Percentiles rank a stretch among this genome's conserved stretches.
Conservation (phyloP, 2,797 vertebrate species). For the Hydrolagus colliei region DNA sequence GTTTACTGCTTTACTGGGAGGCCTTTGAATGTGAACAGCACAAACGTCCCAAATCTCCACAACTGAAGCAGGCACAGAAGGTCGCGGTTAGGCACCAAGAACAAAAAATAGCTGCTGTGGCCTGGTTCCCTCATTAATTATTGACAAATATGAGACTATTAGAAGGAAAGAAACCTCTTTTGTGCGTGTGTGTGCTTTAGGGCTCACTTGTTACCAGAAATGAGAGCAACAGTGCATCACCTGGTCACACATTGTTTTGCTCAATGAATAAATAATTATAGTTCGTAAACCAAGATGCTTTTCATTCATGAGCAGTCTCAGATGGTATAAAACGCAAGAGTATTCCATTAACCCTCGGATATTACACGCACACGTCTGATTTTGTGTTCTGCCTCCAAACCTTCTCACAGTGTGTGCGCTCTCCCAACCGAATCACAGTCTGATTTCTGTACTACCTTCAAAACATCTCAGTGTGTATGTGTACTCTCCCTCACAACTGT, state of each 20-base stretch:
- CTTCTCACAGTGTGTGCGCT: too few relatives aligned
- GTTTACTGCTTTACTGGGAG: slow-evolving; percentile 1
- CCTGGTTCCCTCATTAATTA: slow-evolving; percentile 1
- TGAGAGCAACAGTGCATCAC: too few relatives aligned
- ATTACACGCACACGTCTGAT: too few relatives aligned
- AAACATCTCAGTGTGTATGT: too few relatives aligned
- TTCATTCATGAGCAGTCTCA: not conserved
- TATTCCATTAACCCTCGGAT: too few relatives aligned
- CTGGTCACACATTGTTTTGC: not conserved
- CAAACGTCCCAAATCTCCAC: not conserved
- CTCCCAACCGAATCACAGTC: too few relatives aligned
- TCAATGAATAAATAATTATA: not conserved
- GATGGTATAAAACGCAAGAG: not conserved
- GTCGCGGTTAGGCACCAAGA: not conserved
- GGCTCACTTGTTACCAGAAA: not conserved
- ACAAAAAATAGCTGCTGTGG: slow-evolving; percentile 6
- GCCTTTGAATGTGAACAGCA: slow-evolving; percentile 12
- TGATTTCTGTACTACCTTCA: too few relatives aligned
- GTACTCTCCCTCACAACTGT: too few relatives aligned
- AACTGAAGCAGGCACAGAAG: not conserved
- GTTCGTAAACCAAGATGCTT: not conserved
- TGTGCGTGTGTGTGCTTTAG: not conserved
- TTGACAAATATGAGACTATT: not conserved
- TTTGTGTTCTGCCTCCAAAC: too few relatives aligned
- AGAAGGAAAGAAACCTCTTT: not conserved